These are phyloP conservation scores for Gasteruption jaculator DNA, from an alignment of 2,888 invertebrate species.

Conservation along the genomic window DNA sequence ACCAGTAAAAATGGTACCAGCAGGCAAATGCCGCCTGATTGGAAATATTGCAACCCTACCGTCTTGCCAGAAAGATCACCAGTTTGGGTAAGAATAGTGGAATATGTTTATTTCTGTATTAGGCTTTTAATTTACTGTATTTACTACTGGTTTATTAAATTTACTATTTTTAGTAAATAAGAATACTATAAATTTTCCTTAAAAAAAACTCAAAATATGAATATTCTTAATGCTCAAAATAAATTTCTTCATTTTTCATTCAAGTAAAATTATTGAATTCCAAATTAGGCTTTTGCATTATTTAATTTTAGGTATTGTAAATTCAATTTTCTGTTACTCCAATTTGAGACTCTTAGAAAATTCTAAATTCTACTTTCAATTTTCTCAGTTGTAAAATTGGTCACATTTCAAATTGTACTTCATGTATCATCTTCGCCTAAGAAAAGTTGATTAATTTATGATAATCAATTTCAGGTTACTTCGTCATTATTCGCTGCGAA, in stretches of 20 bases:
- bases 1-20: constrained; percentile 34
- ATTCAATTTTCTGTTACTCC: too few species aligned
- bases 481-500: constrained; percentile 45
- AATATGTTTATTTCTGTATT: too few species aligned
- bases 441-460: not conserved
- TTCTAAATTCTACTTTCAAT: too few species aligned
- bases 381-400: too few species aligned
- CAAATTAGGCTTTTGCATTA: not conserved
- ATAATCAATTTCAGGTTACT: constrained; percentile 40
- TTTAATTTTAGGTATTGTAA: not conserved
- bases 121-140: too few species aligned
- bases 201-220: too few species aligned
- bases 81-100: constrained; percentile 46
- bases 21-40: constrained; percentile 43
- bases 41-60: constrained; percentile 45
- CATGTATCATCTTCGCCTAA: too few species aligned
- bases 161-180: constrained; percentile 1
- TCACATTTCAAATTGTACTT: too few species aligned
- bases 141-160: too few species aligned
- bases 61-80: constrained; percentile 46
- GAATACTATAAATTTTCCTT: too few species aligned
- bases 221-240: constrained; percentile 2
- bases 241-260: constrained; percentile 2
- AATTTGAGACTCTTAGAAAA: too few species aligned
- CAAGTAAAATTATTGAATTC: not conserved